phyloP scores from a whole-genome alignment of 1,140 invertebrate genomes.

The Coboldia fuscipes region DNA sequence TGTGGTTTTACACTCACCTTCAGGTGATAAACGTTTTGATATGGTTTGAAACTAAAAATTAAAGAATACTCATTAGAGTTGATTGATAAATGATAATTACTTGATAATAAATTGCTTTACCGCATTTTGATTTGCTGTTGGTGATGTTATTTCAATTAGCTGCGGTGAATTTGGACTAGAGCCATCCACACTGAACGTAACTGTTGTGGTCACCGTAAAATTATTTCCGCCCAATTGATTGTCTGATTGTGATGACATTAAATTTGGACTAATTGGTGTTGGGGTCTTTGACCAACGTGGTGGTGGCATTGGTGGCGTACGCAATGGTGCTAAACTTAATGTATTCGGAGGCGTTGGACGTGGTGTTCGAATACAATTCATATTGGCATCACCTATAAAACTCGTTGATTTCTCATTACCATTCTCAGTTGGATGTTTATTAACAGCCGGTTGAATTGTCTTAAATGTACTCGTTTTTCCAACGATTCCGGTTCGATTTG shows the following conservation, averaged over 20 bases:
- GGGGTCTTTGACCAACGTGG: slow-evolving; percentile 39
- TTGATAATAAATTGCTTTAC: background rate
- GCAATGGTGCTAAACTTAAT: slow-evolving; percentile 40
- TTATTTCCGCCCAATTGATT: slow-evolving; percentile 27
- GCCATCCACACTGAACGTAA: slow-evolving; percentile 47
- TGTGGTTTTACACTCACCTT: slow-evolving; percentile 26
- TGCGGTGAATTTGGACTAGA: slow-evolving; percentile 29
- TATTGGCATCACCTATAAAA: slow-evolving; percentile 2
- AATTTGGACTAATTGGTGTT: slow-evolving; percentile 26
- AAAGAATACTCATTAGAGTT: background rate
- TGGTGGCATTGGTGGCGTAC: slow-evolving; percentile 32
- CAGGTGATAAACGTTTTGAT: slow-evolving; percentile 24
- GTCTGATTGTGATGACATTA: slow-evolving; percentile 34
- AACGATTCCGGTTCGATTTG: slow-evolving; percentile 12
- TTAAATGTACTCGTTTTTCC: slow-evolving; percentile 33
- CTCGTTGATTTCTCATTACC: background rate
- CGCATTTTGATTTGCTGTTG: slow-evolving; percentile 8
- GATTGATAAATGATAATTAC: background rate
- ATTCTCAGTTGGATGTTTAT: background rate
- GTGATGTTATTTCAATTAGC: slow-evolving; percentile 19
- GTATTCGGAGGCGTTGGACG: slow-evolving; percentile 63
- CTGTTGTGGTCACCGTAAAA: slow-evolving; percentile 60
- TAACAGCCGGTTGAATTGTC: slow-evolving; percentile 12
- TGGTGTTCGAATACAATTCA: slow-evolving; percentile 29
- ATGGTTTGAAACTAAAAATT: slow-evolving; percentile 16